Percentiles rank a stretch among this genome's conserved stretches.
Conservation (phyloP, 1,140 invertebrate species). For the Eurosta solidaginis region DNA sequence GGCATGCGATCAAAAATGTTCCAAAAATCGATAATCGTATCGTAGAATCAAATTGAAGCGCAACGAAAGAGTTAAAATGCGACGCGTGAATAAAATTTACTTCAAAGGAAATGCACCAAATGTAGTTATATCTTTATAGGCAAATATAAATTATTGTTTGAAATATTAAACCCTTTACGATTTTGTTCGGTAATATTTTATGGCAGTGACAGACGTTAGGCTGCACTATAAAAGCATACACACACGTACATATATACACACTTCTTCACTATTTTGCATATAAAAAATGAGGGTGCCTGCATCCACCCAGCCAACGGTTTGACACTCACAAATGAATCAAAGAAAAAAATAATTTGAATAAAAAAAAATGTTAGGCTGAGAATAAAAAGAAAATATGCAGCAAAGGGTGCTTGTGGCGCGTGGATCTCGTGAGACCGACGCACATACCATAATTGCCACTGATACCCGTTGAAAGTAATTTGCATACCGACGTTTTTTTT, state of each 20-base stretch:
- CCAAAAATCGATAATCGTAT: not conserved
- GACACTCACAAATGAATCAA: conserved; percentile 10
- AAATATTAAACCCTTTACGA: conserved; percentile 31
- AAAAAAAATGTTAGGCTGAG: not conserved
- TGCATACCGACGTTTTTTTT: conserved; percentile 30
- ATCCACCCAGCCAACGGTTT: not conserved
- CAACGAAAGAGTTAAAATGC: not conserved
- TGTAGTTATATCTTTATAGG: not conserved
- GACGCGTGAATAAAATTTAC: not conserved
- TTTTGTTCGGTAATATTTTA: not conserved
- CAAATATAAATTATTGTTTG: conserved; percentile 29
- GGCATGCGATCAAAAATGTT: no score
- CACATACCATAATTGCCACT: conserved; percentile 18
- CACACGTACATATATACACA: conserved; percentile 2
- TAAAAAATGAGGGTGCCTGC: not conserved
- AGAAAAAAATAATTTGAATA: conserved; percentile 7
- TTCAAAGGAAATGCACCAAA: no score
- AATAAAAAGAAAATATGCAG: not conserved
- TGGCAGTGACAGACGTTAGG: not conserved
- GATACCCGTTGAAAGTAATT: conserved; percentile 28
- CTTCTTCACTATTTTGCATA: not conserved
- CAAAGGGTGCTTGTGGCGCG: not conserved
- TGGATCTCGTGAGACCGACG: not conserved
- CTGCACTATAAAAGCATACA: no score
- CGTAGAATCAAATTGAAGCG: not conserved